Conservation (phyloP, 2,797 vertebrate species). For the Pangasius mekongensis region DNA sequence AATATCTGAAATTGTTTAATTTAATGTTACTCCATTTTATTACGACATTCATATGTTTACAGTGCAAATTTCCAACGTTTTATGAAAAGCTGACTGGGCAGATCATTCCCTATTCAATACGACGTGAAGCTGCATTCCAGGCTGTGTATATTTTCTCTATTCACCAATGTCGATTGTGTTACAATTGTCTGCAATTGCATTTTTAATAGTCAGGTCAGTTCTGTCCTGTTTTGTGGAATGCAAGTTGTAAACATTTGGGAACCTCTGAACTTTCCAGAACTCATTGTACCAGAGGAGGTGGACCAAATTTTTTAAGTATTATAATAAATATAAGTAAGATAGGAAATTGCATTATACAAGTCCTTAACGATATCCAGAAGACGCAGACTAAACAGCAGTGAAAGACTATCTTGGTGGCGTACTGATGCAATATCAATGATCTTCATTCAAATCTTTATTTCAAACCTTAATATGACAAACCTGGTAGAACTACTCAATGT, state of each 20-base stretch:
- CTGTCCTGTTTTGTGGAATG: background rate
- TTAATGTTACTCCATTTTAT: slow-evolving; percentile 4
- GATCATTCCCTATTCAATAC: background rate
- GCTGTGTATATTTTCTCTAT: background rate
- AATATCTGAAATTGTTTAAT: background rate
- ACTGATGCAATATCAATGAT: background rate
- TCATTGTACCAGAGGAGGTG: background rate
- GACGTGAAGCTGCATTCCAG: background rate
- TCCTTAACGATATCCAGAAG: background rate
- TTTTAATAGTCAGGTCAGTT: background rate
- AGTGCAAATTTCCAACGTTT: background rate
- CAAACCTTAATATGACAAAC: background rate
- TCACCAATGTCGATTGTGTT: background rate
- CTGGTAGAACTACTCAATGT: background rate
- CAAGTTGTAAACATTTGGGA: background rate
- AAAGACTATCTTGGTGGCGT: background rate
- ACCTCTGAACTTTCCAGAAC: background rate
- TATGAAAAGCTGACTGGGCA: background rate
- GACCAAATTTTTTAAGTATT: background rate
- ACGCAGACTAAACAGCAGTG: background rate
- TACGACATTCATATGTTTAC: background rate
- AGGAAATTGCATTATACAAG: background rate
- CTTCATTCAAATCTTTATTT: slow-evolving; percentile 13
- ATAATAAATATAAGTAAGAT: background rate
- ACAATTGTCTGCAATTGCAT: background rate